A percentile compares a stretch with the other conserved stretches of the same genome.
These are phyloP conservation scores for Euschistus heros DNA, from an alignment of 1,140 invertebrate species.

Conservation along the genomic window DNA sequence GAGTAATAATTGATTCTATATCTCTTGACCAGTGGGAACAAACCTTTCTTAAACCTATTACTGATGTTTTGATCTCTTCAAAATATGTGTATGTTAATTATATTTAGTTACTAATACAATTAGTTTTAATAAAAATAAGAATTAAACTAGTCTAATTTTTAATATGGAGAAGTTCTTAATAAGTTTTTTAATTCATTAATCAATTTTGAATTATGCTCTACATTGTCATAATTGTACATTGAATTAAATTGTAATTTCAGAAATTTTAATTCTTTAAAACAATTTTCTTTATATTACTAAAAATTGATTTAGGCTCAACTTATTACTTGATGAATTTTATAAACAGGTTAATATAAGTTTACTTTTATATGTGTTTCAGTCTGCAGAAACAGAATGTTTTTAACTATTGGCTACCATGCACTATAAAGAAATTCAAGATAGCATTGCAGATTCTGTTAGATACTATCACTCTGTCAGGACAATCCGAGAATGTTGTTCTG, in stretches of 20 bases:
- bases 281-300: no score
- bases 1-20: conserved; percentile 24
- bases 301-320: no score
- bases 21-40: conserved; percentile 26
- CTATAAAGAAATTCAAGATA: conserved; percentile 26
- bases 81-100: conserved; percentile 19
- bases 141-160: no score
- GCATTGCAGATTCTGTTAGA: conserved; percentile 21
- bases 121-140: no score
- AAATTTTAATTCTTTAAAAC: no score
- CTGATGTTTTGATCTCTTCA: conserved; percentile 17
- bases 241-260: no score
- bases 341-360: not conserved
- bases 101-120: no score
- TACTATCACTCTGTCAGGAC: not conserved
- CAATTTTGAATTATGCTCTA: no score
- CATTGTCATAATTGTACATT: no score
- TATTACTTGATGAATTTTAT: no score
- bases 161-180: no score
- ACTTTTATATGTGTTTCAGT: conserved; percentile 16
- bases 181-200: no score
- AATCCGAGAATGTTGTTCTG: conserved; percentile 9
- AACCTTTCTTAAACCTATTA: conserved; percentile 25
- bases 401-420: conserved; percentile 29
- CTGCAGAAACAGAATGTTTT: conserved; percentile 29